phyloP scores from a whole-genome alignment of 1,140 invertebrate genomes.

The Lasioglossum baleicum region DNA sequence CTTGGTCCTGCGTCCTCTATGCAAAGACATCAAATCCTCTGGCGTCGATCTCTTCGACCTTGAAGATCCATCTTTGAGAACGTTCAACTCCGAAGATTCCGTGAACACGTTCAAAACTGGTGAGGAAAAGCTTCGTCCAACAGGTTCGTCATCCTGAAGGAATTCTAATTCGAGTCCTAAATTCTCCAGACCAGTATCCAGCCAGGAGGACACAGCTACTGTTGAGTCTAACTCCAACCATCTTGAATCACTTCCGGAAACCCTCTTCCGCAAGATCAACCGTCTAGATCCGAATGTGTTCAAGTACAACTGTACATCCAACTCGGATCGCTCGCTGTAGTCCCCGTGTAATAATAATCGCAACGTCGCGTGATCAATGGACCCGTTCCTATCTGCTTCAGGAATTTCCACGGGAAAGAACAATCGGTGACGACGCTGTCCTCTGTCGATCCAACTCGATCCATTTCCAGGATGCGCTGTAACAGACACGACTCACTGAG shows the following conservation, averaged over 20 bases:
- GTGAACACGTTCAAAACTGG: constrained; percentile 79
- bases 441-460: constrained; percentile 53
- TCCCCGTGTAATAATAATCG: constrained; percentile 58
- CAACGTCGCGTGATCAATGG: constrained; percentile 67
- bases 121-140: constrained; percentile 66
- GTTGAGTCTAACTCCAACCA: constrained; percentile 83
- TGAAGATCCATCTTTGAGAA: too few relatives aligned
- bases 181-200: constrained; percentile 74
- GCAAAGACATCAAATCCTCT: constrained; percentile 71
- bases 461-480: constrained; percentile 68
- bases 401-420: constrained; percentile 70
- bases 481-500: constrained; percentile 52
- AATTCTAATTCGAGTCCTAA: constrained; percentile 80
- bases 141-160: constrained; percentile 68
- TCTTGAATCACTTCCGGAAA: constrained; percentile 35
- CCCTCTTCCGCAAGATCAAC: constrained; percentile 25
- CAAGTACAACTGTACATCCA: constrained; percentile 53
- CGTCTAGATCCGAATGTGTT: constrained; percentile 21
- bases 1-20: constrained; percentile 76
- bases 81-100: neutral
- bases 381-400: constrained; percentile 29
- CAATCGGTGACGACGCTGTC: constrained; percentile 41
- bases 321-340: constrained; percentile 12
- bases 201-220: constrained; percentile 77
- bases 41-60: constrained; percentile 59